A percentile compares a stretch with the other conserved stretches of the same genome.
These are phyloP conservation scores for Syrista parreyssii DNA, from an alignment of 2,888 invertebrate species.

Conservation along the genomic window DNA sequence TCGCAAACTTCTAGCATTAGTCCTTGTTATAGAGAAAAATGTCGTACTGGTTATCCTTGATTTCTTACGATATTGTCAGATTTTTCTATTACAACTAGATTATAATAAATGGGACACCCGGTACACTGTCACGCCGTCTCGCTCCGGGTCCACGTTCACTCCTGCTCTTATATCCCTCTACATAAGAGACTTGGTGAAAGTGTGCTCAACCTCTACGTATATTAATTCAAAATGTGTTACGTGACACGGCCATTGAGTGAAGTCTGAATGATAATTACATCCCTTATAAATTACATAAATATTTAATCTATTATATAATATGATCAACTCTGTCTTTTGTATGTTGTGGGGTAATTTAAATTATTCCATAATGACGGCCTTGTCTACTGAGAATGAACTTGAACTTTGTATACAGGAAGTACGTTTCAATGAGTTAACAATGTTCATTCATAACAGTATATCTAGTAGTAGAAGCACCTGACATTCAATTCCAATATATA, in stretches of 20 bases:
- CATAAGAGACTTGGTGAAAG: constrained; percentile 1
- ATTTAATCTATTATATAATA: not conserved
- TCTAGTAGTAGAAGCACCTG: not conserved
- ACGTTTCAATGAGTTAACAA: not conserved
- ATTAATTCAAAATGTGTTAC: not conserved
- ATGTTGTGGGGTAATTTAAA: not conserved
- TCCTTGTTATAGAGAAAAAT: too few species aligned
- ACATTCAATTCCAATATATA: not conserved
- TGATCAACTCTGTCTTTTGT: not conserved
- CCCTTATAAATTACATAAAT: not conserved
- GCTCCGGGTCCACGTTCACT: not conserved
- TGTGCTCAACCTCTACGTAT: not conserved
- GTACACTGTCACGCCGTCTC: too few species aligned
- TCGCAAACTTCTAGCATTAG: too few species aligned
- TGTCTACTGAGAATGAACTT: not conserved
- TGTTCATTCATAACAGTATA: not conserved
- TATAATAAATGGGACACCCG: too few species aligned
- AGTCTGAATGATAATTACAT: not conserved
- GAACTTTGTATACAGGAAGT: not conserved
- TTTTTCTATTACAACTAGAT: too few species aligned
- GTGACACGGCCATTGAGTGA: too few species aligned
- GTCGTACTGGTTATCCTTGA: too few species aligned
- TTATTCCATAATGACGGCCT: not conserved
- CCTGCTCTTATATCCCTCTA: not conserved
- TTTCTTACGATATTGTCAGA: too few species aligned